Base-by-base conservation (phyloP, 2,113 vertebrate species). In the Piprites chloris region DNA sequence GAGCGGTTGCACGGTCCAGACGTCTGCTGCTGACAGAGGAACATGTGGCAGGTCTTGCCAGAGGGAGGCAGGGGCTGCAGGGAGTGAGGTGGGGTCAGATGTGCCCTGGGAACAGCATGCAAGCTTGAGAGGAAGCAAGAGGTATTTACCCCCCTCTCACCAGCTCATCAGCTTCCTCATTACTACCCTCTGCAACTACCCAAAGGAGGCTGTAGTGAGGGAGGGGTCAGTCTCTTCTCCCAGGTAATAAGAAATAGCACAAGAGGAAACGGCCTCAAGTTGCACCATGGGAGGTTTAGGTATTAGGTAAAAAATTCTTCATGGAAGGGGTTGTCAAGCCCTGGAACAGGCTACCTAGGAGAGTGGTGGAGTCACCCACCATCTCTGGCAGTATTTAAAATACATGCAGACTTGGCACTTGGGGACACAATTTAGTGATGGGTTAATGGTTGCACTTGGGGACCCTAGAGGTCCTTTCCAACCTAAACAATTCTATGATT, bases 151-250 rank as follows among this genome's bases (percentile, higher is more conserved):
- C 6, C 42, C 14, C 35, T 47, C 35, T 30, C 39, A 11, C 6
- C 66, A 44, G 23, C 19, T 14, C 0, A 0, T 9, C 5, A 1
- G 27, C 41, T 32, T 7, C 55, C 26, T 50, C 0, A 0, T 16
- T 5, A 20, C 3, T 6, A 4, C 30, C 22, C 19, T 62, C 47
- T 65, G 55, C 28, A 41, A 5, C 14, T 62, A 16, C 37, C 9
- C 1, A 2, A 16, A 58, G 26, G 26, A 79, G n/a, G 37, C 14
- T 76, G 41, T 35, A 33, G 35, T 22, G 21, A 55, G 47, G 5
- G 11, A 32, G 13, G 32, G 5, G 6, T 37, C 0, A 0, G 22
- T 19, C 44, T 84, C 30, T 71, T 12, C 62, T 59, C 32, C 22
- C 44, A 65, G 14, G 52, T 41, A 52, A 74, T 26, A 74, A 47